These are phyloP conservation scores for Sylvia atricapilla DNA, from an alignment of 2,113 vertebrate genomes.

Conservation along the genomic window DNA sequence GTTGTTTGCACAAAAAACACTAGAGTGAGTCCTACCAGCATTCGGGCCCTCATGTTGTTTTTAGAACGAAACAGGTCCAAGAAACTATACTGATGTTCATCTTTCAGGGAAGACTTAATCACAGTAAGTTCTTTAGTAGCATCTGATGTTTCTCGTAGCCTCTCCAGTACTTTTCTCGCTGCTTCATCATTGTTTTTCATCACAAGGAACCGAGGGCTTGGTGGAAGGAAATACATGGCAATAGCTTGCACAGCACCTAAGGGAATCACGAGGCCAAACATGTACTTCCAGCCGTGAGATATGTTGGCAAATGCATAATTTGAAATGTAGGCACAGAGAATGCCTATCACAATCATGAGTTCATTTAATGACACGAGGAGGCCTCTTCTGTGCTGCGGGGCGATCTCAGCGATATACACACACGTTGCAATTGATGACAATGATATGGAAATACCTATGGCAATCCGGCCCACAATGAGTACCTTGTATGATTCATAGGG, in stretches of 20 bases:
- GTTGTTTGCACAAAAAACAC: constrained; percentile 93
- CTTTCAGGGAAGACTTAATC: constrained; percentile 86
- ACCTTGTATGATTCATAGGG: constrained; percentile 74
- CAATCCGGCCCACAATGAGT: constrained; percentile 81
- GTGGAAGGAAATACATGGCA: constrained; percentile 86
- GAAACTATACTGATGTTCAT: constrained; percentile 85
- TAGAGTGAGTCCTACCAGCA: constrained; percentile 83
- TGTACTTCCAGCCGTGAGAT: constrained; percentile 87
- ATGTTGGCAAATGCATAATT: constrained; percentile 84
- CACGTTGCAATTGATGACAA: constrained; percentile 89
- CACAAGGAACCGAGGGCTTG: constrained; percentile 91
- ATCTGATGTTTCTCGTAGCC: constrained; percentile 73
- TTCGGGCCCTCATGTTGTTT: constrained; percentile 87
- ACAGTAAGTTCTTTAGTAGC: constrained; percentile 80
- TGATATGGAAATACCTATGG: constrained; percentile 89
- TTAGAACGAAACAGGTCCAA: constrained; percentile 85
- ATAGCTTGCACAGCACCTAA: constrained; percentile 83
- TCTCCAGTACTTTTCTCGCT: constrained; percentile 81
- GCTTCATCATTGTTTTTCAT: constrained; percentile 80
- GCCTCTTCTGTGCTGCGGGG: constrained; percentile 86
- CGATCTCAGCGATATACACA: constrained; percentile 93
- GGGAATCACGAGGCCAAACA: constrained; percentile 87
- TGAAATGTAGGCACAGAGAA: constrained; percentile 89
- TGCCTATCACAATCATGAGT: constrained; percentile 90
- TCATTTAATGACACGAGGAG: constrained; percentile 90